Conservation (phyloP, 2,888 invertebrate genomes). For the Creontiades dilutus region DNA sequence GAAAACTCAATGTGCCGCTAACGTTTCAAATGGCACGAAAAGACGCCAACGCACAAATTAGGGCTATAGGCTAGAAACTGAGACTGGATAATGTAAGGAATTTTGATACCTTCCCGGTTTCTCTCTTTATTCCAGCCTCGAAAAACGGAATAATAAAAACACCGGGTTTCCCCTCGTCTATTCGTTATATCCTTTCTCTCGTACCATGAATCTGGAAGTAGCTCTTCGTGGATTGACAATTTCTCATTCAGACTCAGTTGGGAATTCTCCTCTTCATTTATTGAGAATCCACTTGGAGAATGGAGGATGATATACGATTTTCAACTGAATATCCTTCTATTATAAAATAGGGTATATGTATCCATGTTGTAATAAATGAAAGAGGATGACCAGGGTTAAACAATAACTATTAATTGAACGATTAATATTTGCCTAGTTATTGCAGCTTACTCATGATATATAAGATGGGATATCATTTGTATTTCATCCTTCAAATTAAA, state of each 20-base stretch:
- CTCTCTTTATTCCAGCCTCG: background rate
- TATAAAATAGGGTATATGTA: background rate
- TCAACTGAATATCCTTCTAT: background rate
- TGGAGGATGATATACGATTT: background rate
- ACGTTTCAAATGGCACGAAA: background rate
- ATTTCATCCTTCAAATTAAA: too few species aligned
- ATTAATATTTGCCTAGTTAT: too few species aligned
- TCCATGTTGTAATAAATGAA: too few species aligned
- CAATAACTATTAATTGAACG: too few species aligned
- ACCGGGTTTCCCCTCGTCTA: background rate
- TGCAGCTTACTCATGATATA: too few species aligned
- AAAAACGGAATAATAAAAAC: conserved; percentile 23
- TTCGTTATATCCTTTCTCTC: background rate
- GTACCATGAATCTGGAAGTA: conserved; percentile 20
- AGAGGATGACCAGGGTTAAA: too few species aligned
- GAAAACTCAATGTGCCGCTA: too few species aligned
- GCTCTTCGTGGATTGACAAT: conserved; percentile 31
- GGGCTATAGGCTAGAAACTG: background rate
- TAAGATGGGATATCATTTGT: too few species aligned
- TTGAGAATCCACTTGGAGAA: conserved; percentile 4
- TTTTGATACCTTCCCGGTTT: conserved; percentile 26
- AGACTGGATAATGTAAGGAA: background rate
- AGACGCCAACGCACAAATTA: background rate
- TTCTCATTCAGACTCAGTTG: conserved; percentile 14
- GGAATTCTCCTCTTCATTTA: background rate